These are phyloP conservation scores for Drosophila nasuta DNA, from an alignment of 1,140 invertebrate species.

Conservation along the genomic window DNA sequence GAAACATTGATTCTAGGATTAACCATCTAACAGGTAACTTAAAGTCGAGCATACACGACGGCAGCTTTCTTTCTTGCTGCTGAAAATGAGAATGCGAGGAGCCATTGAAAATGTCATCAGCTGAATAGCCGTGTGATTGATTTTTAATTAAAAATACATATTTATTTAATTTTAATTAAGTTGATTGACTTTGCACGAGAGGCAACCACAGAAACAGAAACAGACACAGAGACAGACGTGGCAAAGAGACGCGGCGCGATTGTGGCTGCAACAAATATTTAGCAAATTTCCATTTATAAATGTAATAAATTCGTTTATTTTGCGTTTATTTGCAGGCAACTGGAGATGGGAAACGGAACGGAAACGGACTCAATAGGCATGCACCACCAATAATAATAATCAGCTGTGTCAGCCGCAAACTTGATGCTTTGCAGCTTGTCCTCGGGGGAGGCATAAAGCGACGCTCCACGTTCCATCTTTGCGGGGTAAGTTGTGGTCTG, in stretches of 20 bases:
- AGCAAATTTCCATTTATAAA: constrained; percentile 58
- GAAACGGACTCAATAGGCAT: constrained; percentile 13
- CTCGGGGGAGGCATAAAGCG: constrained; percentile 45
- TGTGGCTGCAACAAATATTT: constrained; percentile 45
- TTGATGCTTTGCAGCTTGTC: background rate
- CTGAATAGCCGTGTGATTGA: constrained; percentile 59
- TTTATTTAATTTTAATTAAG: constrained; percentile 80
- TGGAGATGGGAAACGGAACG: too few relatives aligned
- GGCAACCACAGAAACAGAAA: constrained; percentile 34
- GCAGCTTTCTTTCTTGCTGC: background rate
- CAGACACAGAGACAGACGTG: constrained; percentile 8
- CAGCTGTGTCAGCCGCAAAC: constrained; percentile 37
- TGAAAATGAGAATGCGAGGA: constrained; percentile 6
- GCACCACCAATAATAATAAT: constrained; percentile 38
- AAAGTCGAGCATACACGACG: background rate
- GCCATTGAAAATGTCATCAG: constrained; percentile 48
- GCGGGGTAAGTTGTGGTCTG: constrained; percentile 27
- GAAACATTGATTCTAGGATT: too few relatives aligned
- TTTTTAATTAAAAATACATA: constrained; percentile 79
- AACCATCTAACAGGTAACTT: background rate
- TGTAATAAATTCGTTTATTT: constrained; percentile 48
- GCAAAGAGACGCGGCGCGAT: background rate
- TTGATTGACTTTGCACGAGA: constrained; percentile 64
- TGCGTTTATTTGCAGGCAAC: constrained; percentile 9
- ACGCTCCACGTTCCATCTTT: constrained; percentile 14